Evolutionary conservation across 2,888 invertebrate species (phyloP), one percentile per base, ranked within the genome.

Genomic region (Archaeoteleia sp.): DNA sequence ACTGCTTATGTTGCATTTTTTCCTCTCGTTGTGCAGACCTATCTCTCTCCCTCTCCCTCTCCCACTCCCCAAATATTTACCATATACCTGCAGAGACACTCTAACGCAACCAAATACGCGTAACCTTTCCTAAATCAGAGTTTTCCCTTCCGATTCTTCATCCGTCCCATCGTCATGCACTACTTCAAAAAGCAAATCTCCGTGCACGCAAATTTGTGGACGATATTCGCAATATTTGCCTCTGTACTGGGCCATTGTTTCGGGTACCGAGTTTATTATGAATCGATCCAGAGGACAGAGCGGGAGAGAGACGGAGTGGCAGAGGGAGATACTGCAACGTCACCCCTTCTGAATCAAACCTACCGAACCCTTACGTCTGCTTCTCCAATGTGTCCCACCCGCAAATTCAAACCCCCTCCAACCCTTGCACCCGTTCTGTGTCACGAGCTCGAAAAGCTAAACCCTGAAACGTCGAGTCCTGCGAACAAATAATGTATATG

Each of bases 211-310:
- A 81, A 81, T 82, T 82, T 78, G 79, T 77, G 80, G 74, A 82
- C 79, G 78, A 80, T 81, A 79, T 78, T 78, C 80, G 82, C 78
- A 78, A 79, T 81, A 79, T 78, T 80, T 80, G 77, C 74, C 61
- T 60, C 74, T 73, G 77, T 77, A 75, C 73, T 74, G 78, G 78
- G 77, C 77, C 74, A 79, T 82, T 82, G 80, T 81, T 81, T 79
- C 78, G 78, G 77, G 74, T 70, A 67, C 73, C 73, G 80, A 83
- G 79, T 83, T 83, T 79, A 79, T 82, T 82, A 81, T 79, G 79
- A 81, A 81, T 83, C 81, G 83, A 82, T 81, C 81, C 80, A 74
- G 74, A 73, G 74, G 71, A 74, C 65, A 73, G 71, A 67, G 62
- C 70, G 73, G 62, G 67, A 75, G 72, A 71, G 74, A 74, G 67